These are phyloP conservation scores for Meandrusa payeni DNA, from an alignment of 2,888 invertebrate species.

Conservation along the genomic window DNA sequence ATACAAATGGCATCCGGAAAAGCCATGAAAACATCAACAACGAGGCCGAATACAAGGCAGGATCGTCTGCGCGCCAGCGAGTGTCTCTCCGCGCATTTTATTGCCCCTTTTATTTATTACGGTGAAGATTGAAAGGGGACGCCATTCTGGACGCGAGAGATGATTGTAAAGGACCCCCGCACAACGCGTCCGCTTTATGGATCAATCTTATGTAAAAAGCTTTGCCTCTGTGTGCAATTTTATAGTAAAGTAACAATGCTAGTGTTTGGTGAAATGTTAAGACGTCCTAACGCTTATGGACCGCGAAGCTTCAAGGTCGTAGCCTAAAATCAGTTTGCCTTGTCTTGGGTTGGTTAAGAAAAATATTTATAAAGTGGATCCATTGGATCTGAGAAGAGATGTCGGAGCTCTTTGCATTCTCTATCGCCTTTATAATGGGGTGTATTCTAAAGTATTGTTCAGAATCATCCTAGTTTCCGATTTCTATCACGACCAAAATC, in stretches of 20 bases:
- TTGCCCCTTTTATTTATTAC: constrained; percentile 78
- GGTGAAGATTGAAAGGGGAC: constrained; percentile 77
- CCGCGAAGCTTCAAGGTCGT: too few species aligned
- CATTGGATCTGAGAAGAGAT: too few species aligned
- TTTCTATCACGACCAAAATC: too few species aligned
- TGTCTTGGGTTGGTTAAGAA: too few species aligned
- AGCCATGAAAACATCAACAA: constrained; percentile 48
- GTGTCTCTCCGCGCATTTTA: constrained; percentile 57
- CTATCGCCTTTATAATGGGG: too few species aligned
- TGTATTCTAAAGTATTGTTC: too few species aligned
- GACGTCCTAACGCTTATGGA: too few species aligned
- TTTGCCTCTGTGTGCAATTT: constrained; percentile 3
- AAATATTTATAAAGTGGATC: too few species aligned
- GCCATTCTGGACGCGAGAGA: constrained; percentile 53
- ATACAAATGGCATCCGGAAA: constrained; percentile 33
- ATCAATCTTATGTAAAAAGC: constrained; percentile 27
- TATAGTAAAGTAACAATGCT: background rate
- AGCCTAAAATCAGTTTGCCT: too few species aligned
- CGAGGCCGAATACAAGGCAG: constrained; percentile 36
- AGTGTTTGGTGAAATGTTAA: too few species aligned
- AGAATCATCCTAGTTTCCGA: too few species aligned
- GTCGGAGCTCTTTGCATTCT: too few species aligned
- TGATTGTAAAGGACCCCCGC: constrained; percentile 56
- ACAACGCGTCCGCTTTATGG: constrained; percentile 37
- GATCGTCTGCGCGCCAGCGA: constrained; percentile 31